Conservation (phyloP, 1,140 invertebrate genomes). For the Onthophagus taurus region DNA sequence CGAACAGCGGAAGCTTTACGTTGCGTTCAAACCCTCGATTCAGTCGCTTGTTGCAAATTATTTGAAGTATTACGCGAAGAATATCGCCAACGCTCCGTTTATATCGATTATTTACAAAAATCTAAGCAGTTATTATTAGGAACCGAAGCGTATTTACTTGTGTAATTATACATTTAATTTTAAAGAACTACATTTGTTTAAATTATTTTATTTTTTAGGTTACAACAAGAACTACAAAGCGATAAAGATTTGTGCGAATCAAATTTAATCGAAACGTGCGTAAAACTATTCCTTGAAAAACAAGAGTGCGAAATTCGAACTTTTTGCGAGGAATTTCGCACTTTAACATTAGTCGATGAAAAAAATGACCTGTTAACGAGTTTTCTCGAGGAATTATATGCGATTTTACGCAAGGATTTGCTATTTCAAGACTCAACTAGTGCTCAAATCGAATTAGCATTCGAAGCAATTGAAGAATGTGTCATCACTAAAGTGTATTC, state of each 20-base stretch:
- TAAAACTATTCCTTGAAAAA: conserved; percentile 68
- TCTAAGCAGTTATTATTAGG: conserved; percentile 74
- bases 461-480: conserved; percentile 67
- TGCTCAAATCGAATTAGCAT: conserved; percentile 57
- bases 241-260: conserved; percentile 67
- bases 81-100: conserved; percentile 66
- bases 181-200: too few species aligned
- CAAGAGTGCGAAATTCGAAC: conserved; percentile 52
- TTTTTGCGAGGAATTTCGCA: conserved; percentile 71
- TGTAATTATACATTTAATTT: conserved; percentile 45
- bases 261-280: conserved; percentile 71
- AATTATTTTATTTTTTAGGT: conserved; percentile 34
- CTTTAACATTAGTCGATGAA: conserved; percentile 67
- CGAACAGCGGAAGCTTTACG: conserved; percentile 74
- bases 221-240: conserved; percentile 52
- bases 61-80: conserved; percentile 73
- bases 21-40: conserved; percentile 66
- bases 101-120: conserved; percentile 76
- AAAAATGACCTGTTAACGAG: conserved; percentile 64
- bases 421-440: conserved; percentile 48
- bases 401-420: conserved; percentile 55
- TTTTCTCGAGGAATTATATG: conserved; percentile 50
- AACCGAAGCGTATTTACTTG: conserved; percentile 69
- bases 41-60: conserved; percentile 64
- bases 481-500: conserved; percentile 85